Evolutionary conservation across 2,888 invertebrate genomes (phyloP), one percentile per base, ranked within the genome.

Genomic region (Diploptera punctata): DNA sequence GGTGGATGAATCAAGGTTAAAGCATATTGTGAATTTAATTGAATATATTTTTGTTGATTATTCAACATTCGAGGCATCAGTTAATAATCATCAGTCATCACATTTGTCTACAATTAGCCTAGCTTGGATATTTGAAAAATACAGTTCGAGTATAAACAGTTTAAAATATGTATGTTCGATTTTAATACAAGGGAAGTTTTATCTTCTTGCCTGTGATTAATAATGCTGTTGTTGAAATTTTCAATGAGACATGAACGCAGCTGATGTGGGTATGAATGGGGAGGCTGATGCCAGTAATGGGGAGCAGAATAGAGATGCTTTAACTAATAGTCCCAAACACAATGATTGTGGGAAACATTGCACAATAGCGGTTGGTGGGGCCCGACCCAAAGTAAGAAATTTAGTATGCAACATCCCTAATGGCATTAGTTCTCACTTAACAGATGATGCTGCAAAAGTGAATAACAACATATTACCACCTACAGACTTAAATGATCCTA

Each of bases 331-430:
- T 43, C 70, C 49, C 44, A 44, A 60, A 21, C 74, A 73, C 31
- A 76, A 73, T 67, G 75, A 76, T 26, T 74, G 73, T 69, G 67
- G 74, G 3, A 74, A 71, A 72, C 72, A 67, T 19, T 70, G 44
- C 65, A 67, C 57, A 67, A 10, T 62, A 29, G 70, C 68, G 18
- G 73, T 73, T 62, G 70, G 74, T 62, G 77, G 76, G 62, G 76
- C 75, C 18, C 75, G 73, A 19, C 74, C 77, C 2, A 77, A 77
- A 71, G 70, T 72, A 7, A 72, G 62, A 54, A 72, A 74, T 52
- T 52, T 73, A 29, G 57, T 75, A 13, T 73, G 73, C 54, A 77
- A 74, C 52, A 71, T 74, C 38, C 72, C 75, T 10, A 77, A 76
- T 73, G 76, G 75, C 19, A 52, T 71, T 10, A 16, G 61, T 10